Conservation (phyloP, 2,888 invertebrate genomes). For the Leptinotarsa haldemani region DNA sequence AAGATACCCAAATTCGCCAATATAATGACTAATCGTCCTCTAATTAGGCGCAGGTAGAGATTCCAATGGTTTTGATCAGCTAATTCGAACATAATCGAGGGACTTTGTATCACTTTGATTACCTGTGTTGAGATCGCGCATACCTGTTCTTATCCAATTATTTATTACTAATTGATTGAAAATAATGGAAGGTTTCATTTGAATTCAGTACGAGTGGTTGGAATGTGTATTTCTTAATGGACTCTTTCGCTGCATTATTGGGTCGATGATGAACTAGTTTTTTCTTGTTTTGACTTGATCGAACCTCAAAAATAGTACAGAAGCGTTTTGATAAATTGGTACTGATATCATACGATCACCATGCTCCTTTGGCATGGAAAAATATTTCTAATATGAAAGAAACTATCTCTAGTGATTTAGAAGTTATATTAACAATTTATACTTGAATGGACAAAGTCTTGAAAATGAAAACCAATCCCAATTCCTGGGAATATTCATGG, state of each 20-base stretch:
- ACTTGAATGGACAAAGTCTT: too few species aligned
- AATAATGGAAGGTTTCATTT: conserved; percentile 30
- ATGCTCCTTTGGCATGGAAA: too few species aligned
- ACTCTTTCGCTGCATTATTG: not conserved
- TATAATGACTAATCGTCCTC: conserved; percentile 61
- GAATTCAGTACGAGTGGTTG: conserved; percentile 16
- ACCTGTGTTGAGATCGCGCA: conserved; percentile 34
- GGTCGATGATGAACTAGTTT: not conserved
- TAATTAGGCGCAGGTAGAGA: conserved; percentile 63
- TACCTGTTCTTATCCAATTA: conserved; percentile 45
- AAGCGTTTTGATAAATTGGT: not conserved
- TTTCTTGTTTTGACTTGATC: conserved; percentile 4
- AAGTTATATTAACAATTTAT: too few species aligned
- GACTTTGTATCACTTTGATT: conserved; percentile 34
- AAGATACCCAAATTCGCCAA: conserved; percentile 59
- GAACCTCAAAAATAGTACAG: not conserved
- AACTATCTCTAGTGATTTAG: too few species aligned
- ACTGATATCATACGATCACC: too few species aligned
- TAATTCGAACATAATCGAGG: conserved; percentile 61
- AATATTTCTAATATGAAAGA: too few species aligned
- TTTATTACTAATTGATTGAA: conserved; percentile 48
- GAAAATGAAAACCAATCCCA: too few species aligned
- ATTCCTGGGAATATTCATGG: too few species aligned
- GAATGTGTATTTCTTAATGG: conserved; percentile 15
- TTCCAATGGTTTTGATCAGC: conserved; percentile 61